Base-by-base conservation (phyloP, 2,888 invertebrate species). In the Dynastes tityus region DNA sequence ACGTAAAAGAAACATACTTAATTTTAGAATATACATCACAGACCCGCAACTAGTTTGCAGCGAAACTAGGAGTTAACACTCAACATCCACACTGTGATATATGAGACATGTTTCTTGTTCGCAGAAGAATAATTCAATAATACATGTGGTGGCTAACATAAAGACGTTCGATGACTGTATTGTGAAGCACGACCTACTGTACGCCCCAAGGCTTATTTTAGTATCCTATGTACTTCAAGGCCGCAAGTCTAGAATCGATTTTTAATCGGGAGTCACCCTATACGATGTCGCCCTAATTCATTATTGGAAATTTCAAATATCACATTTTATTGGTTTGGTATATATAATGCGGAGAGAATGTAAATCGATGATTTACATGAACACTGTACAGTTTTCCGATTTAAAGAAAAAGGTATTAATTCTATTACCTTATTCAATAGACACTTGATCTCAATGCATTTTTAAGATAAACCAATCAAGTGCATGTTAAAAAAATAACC, bases 161-260 rank as follows among this genome's bases (percentile, higher is more conserved):
- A 73, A 37, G 40, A 37, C 58, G 22, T 40, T 58, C 58, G 37
- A 58, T 58, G 58, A 73, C 73, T 73, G 71, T 16, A 37, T 32
- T 71, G 40, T 73, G 37, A 22, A 40, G 51, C 58, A 37, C 58
- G n/a, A 61, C 51, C 40, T 73, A 61, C 53, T 70, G 22, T 8
- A 53, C 53, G 53, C 32, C 40, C 58, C 58, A 61, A 73, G 55
- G 22, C 37, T 58, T 58, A 71, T 73, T 58, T 73, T 73, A 58
- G 58, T 73, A 40, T 73, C 11, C 58, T 58, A 68, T 29, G 51
- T 29, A 68, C 51, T 58, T 40, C 73, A 73, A 73, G 73, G 73
- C 58, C 73, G 58, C 37, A 51, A 68, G 51, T 51, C 27, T 49
- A 29, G 16, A 40, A 73, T 73, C 73, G 73, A 73, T 73, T 73